Percentiles rank a stretch among this genome's conserved stretches.
Conservation (phyloP, 1,140 invertebrate species). For the Leptinotarsa defecta region DNA sequence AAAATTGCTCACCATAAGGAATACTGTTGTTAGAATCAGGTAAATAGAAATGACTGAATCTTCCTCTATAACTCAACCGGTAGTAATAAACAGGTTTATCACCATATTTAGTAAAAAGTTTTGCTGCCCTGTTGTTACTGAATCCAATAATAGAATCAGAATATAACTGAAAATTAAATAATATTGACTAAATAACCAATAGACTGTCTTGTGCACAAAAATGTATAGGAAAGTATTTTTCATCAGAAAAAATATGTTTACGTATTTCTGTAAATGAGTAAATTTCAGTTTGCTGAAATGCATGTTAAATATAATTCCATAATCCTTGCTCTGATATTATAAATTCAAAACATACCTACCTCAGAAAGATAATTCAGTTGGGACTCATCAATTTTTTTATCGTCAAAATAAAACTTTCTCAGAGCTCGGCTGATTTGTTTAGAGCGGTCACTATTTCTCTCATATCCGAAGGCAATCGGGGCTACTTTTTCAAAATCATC, state of each 20-base stretch:
- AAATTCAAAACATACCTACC: too few species aligned
- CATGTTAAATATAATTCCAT: too few species aligned
- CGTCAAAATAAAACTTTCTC: conserved; percentile 58
- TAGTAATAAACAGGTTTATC: conserved; percentile 61
- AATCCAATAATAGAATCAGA: conserved; percentile 61
- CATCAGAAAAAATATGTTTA: too few species aligned
- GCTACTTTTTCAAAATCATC: conserved; percentile 60
- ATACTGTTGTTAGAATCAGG: conserved; percentile 50
- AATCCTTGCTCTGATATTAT: too few species aligned
- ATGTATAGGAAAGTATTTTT: too few species aligned
- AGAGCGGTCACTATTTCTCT: conserved; percentile 57
- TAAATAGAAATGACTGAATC: conserved; percentile 60
- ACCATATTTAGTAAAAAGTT: conserved; percentile 58
- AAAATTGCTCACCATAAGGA: conserved; percentile 45
- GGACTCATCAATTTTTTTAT: conserved; percentile 37
- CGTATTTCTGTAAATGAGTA: too few species aligned
- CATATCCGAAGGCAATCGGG: conserved; percentile 64
- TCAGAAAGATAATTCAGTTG: background rate
- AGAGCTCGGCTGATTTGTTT: conserved; percentile 58
- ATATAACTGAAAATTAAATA: conserved; percentile 54
- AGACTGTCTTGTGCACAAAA: too few species aligned
- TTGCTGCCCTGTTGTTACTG: conserved; percentile 58
- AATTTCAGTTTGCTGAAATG: too few species aligned
- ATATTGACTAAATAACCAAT: too few species aligned
- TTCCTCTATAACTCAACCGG: conserved; percentile 61